Evolutionary conservation across 2,113 vertebrate species (phyloP).

Genomic region (Paradoxurus hermaphroditus): DNA sequence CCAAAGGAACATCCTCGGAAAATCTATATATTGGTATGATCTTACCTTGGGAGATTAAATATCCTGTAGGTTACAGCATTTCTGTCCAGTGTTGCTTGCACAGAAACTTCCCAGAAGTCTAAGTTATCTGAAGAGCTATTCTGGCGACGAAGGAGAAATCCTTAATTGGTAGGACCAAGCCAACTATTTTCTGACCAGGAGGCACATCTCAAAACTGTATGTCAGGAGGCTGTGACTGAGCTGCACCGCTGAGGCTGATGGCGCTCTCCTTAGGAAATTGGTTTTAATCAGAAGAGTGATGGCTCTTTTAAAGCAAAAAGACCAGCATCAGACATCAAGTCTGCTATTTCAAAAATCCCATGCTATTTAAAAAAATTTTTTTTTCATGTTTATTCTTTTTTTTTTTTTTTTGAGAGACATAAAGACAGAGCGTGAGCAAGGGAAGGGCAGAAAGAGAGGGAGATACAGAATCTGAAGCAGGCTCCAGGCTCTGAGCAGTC

Average conservation of each 20-base stretch:
- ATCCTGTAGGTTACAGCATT: neutral
- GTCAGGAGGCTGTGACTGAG: slow-evolving; percentile 56
- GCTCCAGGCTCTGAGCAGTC: too few relatives aligned
- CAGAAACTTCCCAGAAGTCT: slow-evolving; percentile 16
- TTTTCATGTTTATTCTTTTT: too few relatives aligned
- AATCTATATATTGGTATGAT: neutral
- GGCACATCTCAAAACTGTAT: slow-evolving; percentile 70
- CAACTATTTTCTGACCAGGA: slow-evolving; percentile 77
- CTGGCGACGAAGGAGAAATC: slow-evolving; percentile 71
- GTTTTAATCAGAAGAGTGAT: slow-evolving; percentile 50
- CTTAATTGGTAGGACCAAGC: slow-evolving; percentile 75
- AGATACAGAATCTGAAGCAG: too few relatives aligned
- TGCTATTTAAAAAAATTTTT: too few relatives aligned
- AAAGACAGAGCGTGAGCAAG: too few relatives aligned
- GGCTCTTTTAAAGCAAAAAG: slow-evolving; percentile 44
- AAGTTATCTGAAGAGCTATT: slow-evolving; percentile 55
- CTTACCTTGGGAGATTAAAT: slow-evolving; percentile 40
- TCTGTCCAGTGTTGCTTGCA: neutral
- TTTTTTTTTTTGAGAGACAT: too few relatives aligned
- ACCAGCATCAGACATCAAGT: neutral
- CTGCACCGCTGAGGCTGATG: neutral
- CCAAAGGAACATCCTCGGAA: neutral
- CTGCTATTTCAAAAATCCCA: neutral
- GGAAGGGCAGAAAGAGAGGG: too few relatives aligned
- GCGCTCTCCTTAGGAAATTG: slow-evolving; percentile 62